Conservation (phyloP, 2,888 invertebrate species). For the Anagyrus pseudococci region DNA sequence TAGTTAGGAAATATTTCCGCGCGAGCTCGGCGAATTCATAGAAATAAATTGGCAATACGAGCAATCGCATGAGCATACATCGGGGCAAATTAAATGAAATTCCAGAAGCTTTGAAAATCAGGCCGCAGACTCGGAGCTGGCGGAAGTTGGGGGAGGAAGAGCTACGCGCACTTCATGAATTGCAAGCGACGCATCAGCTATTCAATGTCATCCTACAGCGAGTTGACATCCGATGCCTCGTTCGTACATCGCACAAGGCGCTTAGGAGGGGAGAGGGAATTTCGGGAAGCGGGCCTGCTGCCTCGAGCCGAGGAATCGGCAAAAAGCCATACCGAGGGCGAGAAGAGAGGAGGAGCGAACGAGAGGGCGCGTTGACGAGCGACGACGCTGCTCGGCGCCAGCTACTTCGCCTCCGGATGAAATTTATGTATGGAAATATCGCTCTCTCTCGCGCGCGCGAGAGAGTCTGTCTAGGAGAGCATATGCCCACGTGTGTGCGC, state of each 20-base stretch:
- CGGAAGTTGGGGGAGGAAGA: neutral
- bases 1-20: no score
- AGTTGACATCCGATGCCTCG: neutral
- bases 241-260: neutral
- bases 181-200: neutral
- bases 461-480: no score
- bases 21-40: no score
- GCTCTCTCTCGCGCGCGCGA: conserved; percentile 13
- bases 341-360: neutral
- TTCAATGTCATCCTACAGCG: neutral
- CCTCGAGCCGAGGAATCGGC: no score
- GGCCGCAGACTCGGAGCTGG: neutral
- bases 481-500: conserved; percentile 31
- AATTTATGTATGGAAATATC: conserved; percentile 58
- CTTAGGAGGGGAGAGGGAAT: neutral
- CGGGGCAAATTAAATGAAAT: no score
- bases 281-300: neutral
- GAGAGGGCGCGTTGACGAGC: neutral
- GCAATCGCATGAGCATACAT: no score
- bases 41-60: no score
- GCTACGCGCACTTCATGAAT: neutral
- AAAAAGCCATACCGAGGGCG: neutral
- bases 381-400: conserved; percentile 37
- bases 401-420: conserved; percentile 48
- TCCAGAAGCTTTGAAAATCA: no score